Percentiles rank a stretch among this genome's conserved stretches.
Evolutionary conservation across 2,797 vertebrate species (phyloP).

Genomic region (Caiman crocodilus): DNA sequence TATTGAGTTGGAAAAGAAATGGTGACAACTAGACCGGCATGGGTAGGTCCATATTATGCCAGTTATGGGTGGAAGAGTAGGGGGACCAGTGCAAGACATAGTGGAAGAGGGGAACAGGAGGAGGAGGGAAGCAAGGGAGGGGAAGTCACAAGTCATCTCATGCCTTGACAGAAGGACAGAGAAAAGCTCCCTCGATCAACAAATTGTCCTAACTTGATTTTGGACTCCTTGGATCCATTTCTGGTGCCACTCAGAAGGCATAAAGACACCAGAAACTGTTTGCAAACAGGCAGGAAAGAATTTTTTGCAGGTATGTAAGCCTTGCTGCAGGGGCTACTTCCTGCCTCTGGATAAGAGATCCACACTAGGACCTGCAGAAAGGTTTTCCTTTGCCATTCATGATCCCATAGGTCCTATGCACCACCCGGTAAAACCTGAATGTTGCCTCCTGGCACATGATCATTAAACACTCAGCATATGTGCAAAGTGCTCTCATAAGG

Average conservation of each 20-base stretch:
- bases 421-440: not conserved
- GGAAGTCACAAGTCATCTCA: not conserved
- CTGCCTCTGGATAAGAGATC: not conserved
- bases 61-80: not conserved
- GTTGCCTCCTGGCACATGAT: constrained; percentile 20
- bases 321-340: too few relatives aligned
- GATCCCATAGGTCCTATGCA: not conserved
- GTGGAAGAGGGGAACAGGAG: not conserved
- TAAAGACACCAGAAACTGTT: not conserved
- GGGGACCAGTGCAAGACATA: too few relatives aligned
- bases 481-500: not conserved
- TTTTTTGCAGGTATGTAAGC: not conserved
- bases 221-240: too few relatives aligned
- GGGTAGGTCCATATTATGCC: not conserved
- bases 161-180: not conserved
- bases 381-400: too few relatives aligned
- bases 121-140: not conserved
- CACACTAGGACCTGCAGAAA: not conserved
- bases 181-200: not conserved
- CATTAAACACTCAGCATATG: not conserved
- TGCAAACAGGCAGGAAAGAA: not conserved
- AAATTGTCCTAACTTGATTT: not conserved
- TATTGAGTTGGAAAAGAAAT: constrained; percentile 27
- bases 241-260: not conserved
- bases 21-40: constrained; percentile 2